Base-by-base conservation (phyloP, 30 jellyfish, hydroid and myxozoan species). In the Nemopilema nomurai region DNA sequence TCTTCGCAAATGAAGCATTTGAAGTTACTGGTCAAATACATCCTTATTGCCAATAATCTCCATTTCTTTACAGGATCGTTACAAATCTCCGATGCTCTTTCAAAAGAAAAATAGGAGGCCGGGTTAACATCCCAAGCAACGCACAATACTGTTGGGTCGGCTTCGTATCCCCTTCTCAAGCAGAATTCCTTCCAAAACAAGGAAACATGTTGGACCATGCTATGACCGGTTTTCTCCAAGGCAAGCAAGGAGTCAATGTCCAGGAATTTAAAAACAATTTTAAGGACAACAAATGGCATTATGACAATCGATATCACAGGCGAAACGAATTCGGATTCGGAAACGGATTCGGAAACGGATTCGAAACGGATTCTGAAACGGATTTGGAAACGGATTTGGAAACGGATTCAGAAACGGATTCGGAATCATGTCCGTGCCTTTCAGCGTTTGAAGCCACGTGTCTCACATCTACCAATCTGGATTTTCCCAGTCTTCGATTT, bases 111-210 rank as follows among this genome's bases (percentile, higher is more conserved):
- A 0, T 13, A 17, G 8, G 89, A 79, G 16, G 1, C 18, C 18
- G 89, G 80, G 24, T 79, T 79, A 20, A 79, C 89, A 4, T 79
- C 41, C 89, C 89, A 79, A 8, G 77, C 80, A 13, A 79, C 89
- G 49, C 89, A 79, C 18, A 79, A 49, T 28, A 78, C 80, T 0
- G 80, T 79, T 28, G 89, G 80, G 17, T 79, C 89, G 32, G 66
- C 27, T 24, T 26, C 22, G n/a, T 57, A 31, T 4, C 71, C 62
- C 26, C 27, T 62, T 18, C 31, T 79, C 49, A 19, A 4, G 21
- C 89, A 79, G 28, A 24, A 79, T 21, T 28, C 71, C 50, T 66
- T 69, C 79, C 79, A 79, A 63, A 26, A 79, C 20, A 27, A 22
- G 18, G 49, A 18, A 24, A 79, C 81, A 33, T 0, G n/a, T 0